Base-by-base conservation (phyloP, 2,797 vertebrate species). In the Myiotriccus ornatus region DNA sequence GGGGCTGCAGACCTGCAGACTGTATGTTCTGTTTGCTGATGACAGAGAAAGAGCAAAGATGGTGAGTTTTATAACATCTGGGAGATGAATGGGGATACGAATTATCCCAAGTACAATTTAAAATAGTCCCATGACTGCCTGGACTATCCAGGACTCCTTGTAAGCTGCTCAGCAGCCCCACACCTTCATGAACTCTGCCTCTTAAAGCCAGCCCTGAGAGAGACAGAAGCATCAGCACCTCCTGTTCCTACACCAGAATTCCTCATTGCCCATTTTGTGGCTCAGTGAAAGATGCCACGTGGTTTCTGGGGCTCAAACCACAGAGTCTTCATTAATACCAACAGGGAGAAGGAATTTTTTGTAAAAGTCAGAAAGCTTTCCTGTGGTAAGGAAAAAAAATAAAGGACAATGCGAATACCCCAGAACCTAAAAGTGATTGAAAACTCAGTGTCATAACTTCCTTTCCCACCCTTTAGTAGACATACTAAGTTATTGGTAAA, bases 401-500 rank as follows among this genome's bases (percentile, higher is more conserved):
- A 8, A 14, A 56, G 1, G 1, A 30, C 44, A 34, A 30, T 9
- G 1, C 19, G 4, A 83, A 28, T 28, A 82, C 68, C 37, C 30
- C 47, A 77, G 50, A 84, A 89, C 22, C 10, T 49, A 78, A 79
- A 67, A 89, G 43, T 70, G 24, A 81, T 34, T 90, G 81, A 84
- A 96, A 97, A 92, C 76, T 69, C 64, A 59, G 19, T 89, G 55
- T 89, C 27, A 78, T 92, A 88, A 67, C 81, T 92, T 94, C 57
- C 32, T 44, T 83, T 94, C 52, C 84, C 69, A 86, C 46, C 30
- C 50, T 30, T 52, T 52, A 69, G 73, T 14, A 96, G 71, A 53
- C 35, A 83, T 35, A 43, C 57, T 92, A 83, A 96, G 68, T 77
- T 97, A 96, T 94, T 89, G 82, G 82, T 92, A 94, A 89, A 93